These are phyloP conservation scores for Melanocharis versteri DNA, from an alignment of 2,113 vertebrate genomes.

Conservation along the genomic window DNA sequence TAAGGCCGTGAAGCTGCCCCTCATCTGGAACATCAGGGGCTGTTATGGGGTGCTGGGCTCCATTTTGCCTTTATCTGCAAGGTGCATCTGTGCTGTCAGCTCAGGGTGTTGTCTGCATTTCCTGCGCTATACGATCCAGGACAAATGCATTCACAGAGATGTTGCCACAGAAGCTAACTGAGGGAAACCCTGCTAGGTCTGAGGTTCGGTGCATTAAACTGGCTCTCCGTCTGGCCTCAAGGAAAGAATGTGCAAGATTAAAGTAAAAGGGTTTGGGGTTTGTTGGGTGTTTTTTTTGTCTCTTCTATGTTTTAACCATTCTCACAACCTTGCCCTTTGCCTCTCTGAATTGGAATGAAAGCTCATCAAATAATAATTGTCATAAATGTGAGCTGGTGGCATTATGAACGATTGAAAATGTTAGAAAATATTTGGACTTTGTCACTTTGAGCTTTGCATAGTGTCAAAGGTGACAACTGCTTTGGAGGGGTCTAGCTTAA, in stretches of 20 bases:
- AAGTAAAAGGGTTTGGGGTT: neutral
- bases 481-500: neutral
- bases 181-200: neutral
- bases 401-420: conserved; percentile 20
- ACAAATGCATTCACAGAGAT: neutral
- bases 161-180: neutral
- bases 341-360: conserved; percentile 30
- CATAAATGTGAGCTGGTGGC: conserved; percentile 28
- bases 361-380: conserved; percentile 30
- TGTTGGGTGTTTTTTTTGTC: neutral
- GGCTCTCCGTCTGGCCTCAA: neutral
- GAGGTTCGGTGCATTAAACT: neutral
- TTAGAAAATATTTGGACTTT: conserved; percentile 30
- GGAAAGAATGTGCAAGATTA: neutral
- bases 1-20: neutral
- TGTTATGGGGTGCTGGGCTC: neutral
- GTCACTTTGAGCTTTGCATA: neutral
- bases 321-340: conserved; percentile 53
- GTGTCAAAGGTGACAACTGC: conserved; percentile 33
- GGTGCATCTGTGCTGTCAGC: neutral
- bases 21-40: neutral
- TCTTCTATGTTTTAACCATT: conserved; percentile 12
- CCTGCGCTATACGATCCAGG: rapidly evolving
- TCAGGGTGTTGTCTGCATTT: neutral
- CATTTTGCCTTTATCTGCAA: neutral